A percentile compares a stretch with the other conserved stretches of the same genome.
These are phyloP conservation scores for Medauroidea extradentata DNA, from an alignment of 1,140 invertebrate species.

Conservation along the genomic window DNA sequence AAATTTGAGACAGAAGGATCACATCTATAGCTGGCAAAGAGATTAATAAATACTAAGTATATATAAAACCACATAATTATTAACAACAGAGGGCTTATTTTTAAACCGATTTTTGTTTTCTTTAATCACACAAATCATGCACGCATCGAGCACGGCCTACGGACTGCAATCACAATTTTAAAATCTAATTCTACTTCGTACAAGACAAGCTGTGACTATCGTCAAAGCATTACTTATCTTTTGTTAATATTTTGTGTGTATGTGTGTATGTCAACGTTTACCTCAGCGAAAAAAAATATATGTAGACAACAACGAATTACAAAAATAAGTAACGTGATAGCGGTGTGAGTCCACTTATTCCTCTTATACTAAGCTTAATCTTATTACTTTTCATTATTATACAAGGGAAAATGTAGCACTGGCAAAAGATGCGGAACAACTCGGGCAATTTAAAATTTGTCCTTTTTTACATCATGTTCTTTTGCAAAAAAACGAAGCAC, in stretches of 20 bases:
- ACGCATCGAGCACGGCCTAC: no score
- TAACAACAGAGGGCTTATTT: no score
- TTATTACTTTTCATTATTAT: neutral
- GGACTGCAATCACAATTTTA: no score
- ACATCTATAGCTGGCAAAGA: no score
- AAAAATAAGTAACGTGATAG: constrained; percentile 18
- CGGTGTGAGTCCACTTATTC: constrained; percentile 7
- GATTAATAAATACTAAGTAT: no score
- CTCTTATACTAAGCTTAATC: constrained; percentile 11
- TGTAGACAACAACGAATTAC: constrained; percentile 10
- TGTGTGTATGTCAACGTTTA: constrained; percentile 5
- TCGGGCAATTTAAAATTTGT: constrained; percentile 15
- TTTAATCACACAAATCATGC: no score
- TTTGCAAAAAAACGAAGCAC: constrained; percentile 15
- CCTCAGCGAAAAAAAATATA: constrained; percentile 7
- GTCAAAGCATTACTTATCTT: constrained; percentile 2
- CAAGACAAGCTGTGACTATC: constrained; percentile 2
- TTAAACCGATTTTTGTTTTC: no score
- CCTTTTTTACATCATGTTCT: neutral
- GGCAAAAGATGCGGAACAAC: constrained; percentile 12
- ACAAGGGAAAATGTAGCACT: constrained; percentile 12
- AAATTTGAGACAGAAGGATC: no score
- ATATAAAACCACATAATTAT: no score
- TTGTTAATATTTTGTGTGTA: no score
- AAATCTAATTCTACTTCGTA: neutral